Evolutionary conservation across 2,797 vertebrate species (phyloP), one percentile per base, ranked within the genome.

Genomic region (Lepus townsendii): DNA sequence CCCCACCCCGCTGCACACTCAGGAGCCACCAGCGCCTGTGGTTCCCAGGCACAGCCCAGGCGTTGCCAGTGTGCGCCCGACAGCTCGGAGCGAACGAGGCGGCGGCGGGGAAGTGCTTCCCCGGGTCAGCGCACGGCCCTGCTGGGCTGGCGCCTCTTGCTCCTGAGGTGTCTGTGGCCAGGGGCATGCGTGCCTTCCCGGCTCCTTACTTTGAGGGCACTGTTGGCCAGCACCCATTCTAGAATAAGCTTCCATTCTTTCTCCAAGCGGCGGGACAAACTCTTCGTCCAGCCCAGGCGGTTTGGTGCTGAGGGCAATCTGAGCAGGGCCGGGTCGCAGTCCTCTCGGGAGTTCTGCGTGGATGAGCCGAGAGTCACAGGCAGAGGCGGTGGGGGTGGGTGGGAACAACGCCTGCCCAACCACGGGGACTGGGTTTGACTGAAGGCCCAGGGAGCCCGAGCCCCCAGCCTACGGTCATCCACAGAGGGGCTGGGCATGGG

Each of bases 41-140:
- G 16, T 47, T 90, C 88, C 77, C 32, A 22, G 72, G 35, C 30
- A 80, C 73, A 88, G 52, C 35, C 54, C 57, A 47, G 35, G 66
- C 73, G 79, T 77, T 95, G 80, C 54, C 16, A 20, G 14, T 57
- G 54, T 20, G 13, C 19, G 19, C 6, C 54, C 19, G 54, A 22
- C 82, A 91, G 68, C 83, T 38, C 52, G 62, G 75, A 79, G 85
- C 90, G 88, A 96, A 92, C 82, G 95, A 94, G 83, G 79, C 94
- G 84, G 82, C 68, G 50, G 17, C 73, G 7, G 54, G 76, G 85
- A 94, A 95, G 38, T 68, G 12, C 7, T 79, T 80, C 52, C 75
- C 62, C 75, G 65, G 82, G 24, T 65, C 78, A 62, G 57, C 62
- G 88, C 88, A 30, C 32, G 19, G 80, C 91, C 73, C 60, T 91